phyloP scores from a whole-genome alignment of 2,113 vertebrate species.

The Python bivittatus region DNA sequence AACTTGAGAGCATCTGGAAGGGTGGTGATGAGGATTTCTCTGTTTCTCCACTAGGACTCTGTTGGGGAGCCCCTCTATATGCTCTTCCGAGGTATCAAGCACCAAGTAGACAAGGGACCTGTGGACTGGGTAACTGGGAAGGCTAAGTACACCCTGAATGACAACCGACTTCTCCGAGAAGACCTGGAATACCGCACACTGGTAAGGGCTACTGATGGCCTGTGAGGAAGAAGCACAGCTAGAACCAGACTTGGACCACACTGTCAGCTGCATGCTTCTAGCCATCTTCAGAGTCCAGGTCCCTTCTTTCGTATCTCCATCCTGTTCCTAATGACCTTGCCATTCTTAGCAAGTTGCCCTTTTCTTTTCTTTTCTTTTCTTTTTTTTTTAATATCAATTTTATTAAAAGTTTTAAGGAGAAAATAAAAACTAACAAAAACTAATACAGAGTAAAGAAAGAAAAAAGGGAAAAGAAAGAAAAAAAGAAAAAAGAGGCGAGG shows the following conservation, averaged over 20 bases:
- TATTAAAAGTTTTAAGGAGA: too few species aligned
- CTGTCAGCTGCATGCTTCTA: not conserved
- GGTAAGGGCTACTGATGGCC: constrained; percentile 71
- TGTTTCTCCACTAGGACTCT: constrained; percentile 80
- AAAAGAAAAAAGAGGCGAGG: too few species aligned
- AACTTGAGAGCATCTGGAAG: not conserved
- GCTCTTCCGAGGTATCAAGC: constrained; percentile 97
- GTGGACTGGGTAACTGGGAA: constrained; percentile 97
- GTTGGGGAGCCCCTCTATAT: constrained; percentile 95
- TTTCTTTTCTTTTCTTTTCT: too few species aligned
- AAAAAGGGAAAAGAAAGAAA: too few species aligned
- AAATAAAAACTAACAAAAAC: too few species aligned
- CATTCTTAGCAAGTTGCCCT: not conserved
- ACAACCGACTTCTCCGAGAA: constrained; percentile 93
- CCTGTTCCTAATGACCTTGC: not conserved
- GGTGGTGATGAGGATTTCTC: not conserved
- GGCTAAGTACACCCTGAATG: constrained; percentile 96
- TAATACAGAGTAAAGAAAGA: too few species aligned
- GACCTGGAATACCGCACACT: constrained; percentile 94
- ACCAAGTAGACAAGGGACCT: constrained; percentile 97
- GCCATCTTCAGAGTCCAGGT: not conserved
- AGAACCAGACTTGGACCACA: too few species aligned
- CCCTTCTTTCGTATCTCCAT: not conserved
- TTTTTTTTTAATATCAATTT: too few species aligned
- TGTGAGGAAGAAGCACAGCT: not conserved